Base-by-base conservation (phyloP, 2,888 invertebrate species). In the Chaitophorus viminalis region DNA sequence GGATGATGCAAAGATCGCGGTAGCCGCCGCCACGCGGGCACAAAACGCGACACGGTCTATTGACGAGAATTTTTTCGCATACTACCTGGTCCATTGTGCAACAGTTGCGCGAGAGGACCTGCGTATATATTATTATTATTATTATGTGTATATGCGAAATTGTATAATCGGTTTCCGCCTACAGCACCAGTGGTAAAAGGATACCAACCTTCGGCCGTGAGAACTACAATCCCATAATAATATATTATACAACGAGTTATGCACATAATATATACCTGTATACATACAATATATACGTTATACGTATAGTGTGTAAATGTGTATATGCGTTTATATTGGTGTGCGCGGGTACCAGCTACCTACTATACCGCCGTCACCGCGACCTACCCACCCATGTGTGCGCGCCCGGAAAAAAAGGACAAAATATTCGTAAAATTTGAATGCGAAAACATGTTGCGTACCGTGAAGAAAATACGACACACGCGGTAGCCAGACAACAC, bases 121-220 rank as follows among this genome's bases (percentile, higher is more conserved):
- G 77, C 18, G 29, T 25, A 21, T 25, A 60, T 14, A 52, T 17
- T 8, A 8, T 8, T 46, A n/a, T 36, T 36, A n/a, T 46, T 46
- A 46, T 46, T 46, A 46, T 46, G 14, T 46, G 25, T 76, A 18
- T 46, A 18, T 46, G 87, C 81, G 33, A 87, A 75, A 87, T 87
- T 79, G 78, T 87, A 86, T 86, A 77, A 85, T 86, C 70, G 87
- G 81, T 87, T 87, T 87, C 81, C 87, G 87, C 86, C 78, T 79
- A 77, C 77, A 46, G 74, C 36, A 65, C 52, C 39, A 17, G 14
- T 14, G 68, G 85, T 77, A 83, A 83, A 83, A 83, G 83, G 83
- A 83, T 79, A 77, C 85, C 76, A 36, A 65, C 77, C 77, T 39
- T 78, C 18, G 85, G 86, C 31, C 86, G 86, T 86, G 86, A 86